Evolutionary conservation across 2,888 invertebrate species (phyloP).

Genomic region (Sinopyrophorus schimmeli): DNA sequence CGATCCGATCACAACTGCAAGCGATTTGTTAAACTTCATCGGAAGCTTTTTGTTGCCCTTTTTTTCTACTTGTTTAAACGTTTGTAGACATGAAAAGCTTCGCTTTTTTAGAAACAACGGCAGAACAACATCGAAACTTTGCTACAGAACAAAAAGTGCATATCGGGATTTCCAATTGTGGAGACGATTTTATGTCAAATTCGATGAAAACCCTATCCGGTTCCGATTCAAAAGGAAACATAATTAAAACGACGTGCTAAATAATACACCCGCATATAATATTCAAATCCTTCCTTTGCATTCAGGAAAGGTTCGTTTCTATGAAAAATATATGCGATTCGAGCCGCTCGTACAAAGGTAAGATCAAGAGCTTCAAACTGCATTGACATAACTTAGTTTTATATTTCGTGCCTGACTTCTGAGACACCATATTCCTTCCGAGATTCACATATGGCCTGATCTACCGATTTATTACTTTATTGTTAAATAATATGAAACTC

Average conservation of each 20-base stretch:
- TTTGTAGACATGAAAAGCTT: slow-evolving; percentile 6
- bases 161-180: too few relatives aligned
- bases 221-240: too few relatives aligned
- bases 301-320: too few relatives aligned
- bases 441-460: slow-evolving; percentile 18
- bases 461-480: slow-evolving; percentile 16
- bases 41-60: too few relatives aligned
- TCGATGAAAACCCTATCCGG: too few relatives aligned
- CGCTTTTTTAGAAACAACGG: not conserved
- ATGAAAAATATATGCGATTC: too few relatives aligned
- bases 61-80: too few relatives aligned
- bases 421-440: not conserved
- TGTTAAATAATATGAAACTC: slow-evolving; percentile 14
- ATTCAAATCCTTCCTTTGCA: not conserved
- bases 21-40: slow-evolving; percentile 23
- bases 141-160: too few relatives aligned
- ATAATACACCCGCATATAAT: not conserved
- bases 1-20: slow-evolving; percentile 25
- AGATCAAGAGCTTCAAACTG: slow-evolving; percentile 12
- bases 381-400: slow-evolving; percentile 9
- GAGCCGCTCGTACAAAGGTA: too few relatives aligned
- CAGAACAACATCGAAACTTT: too few relatives aligned
- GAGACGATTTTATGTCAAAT: too few relatives aligned
- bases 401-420: slow-evolving; percentile 3
- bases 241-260: too few relatives aligned